These are phyloP conservation scores for Eupithecia subumbrata DNA, from an alignment of 2,888 invertebrate species.

Conservation along the genomic window DNA sequence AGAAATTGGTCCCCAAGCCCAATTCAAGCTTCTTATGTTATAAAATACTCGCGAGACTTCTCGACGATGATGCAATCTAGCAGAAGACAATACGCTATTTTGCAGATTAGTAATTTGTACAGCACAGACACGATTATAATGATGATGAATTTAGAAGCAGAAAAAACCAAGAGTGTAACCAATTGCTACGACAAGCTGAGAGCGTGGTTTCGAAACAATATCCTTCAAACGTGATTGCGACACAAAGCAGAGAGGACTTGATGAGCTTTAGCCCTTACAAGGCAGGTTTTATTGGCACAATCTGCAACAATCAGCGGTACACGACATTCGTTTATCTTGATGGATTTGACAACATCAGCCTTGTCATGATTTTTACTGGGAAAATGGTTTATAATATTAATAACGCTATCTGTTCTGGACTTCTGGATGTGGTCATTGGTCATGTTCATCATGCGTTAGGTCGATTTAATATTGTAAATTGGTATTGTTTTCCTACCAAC, in stretches of 20 bases:
- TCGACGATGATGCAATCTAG: too few species aligned
- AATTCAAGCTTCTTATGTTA: too few species aligned
- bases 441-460: not conserved
- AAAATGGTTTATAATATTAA: not conserved
- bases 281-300: slow-evolving; percentile 34
- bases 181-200: not conserved
- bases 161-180: not conserved
- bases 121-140: not conserved
- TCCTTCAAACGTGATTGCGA: slow-evolving; percentile 31
- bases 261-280: slow-evolving; percentile 34
- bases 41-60: too few species aligned
- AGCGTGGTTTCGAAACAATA: slow-evolving; percentile 22
- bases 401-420: not conserved
- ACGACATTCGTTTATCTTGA: slow-evolving; percentile 31
- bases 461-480: not conserved
- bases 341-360: slow-evolving; percentile 9
- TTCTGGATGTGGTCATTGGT: not conserved
- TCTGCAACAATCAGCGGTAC: slow-evolving; percentile 25
- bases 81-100: too few species aligned
- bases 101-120: not conserved
- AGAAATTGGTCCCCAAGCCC: too few species aligned
- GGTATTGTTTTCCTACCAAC: not conserved
- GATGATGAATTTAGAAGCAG: not conserved
- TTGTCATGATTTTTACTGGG: not conserved
- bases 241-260: slow-evolving; percentile 19